Conservation (phyloP, 2,888 invertebrate genomes). For the Drosophila nigritarsus region DNA sequence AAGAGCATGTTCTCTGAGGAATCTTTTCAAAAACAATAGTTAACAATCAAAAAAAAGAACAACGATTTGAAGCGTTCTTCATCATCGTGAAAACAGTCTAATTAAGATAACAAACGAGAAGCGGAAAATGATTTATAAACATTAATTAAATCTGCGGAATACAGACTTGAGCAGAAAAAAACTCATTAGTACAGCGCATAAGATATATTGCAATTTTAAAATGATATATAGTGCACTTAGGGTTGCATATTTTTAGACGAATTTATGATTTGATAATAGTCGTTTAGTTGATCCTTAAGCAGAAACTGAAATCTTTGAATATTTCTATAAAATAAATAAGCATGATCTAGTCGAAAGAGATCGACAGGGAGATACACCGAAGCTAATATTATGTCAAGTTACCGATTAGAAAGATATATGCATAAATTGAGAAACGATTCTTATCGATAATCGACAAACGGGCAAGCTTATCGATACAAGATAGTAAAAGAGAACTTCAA, state of each 20-base stretch:
- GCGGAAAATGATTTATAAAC: slow-evolving; percentile 19
- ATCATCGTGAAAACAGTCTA: slow-evolving; percentile 1
- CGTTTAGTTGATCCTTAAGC: background rate
- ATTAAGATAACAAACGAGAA: slow-evolving; percentile 38
- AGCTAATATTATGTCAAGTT: background rate
- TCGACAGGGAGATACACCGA: background rate
- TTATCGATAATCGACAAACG: background rate
- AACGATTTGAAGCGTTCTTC: background rate
- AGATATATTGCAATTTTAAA: background rate
- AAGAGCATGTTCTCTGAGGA: background rate
- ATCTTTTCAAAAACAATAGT: background rate
- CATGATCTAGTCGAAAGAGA: background rate
- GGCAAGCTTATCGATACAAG: background rate
- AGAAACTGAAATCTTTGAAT: background rate
- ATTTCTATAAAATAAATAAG: background rate
- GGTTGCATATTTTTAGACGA: background rate
- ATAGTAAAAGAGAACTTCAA: background rate
- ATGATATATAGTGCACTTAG: background rate
- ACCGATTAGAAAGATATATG: background rate
- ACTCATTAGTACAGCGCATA: background rate
- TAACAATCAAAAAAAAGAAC: background rate
- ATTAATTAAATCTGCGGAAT: background rate
- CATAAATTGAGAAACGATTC: background rate
- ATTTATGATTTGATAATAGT: background rate
- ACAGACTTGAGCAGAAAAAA: background rate